Conservation (phyloP, 2,113 vertebrate species). For the Python bivittatus region DNA sequence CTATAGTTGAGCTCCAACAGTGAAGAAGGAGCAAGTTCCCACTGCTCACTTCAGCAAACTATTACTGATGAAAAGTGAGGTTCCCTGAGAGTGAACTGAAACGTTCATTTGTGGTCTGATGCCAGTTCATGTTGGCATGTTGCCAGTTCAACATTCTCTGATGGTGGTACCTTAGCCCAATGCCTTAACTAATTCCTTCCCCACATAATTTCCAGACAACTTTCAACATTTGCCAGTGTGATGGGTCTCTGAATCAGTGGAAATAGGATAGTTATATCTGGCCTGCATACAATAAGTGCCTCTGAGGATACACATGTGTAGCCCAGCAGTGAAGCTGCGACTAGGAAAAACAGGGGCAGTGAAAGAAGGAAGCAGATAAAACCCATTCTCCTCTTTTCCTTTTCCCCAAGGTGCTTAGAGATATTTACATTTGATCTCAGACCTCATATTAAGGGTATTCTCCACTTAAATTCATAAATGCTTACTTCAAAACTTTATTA, state of each 20-base stretch:
- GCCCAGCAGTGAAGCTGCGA: background rate
- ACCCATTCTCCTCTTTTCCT: background rate
- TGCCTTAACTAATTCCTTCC: background rate
- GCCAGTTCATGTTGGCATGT: too few relatives aligned
- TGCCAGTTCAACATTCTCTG: background rate
- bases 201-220: background rate
- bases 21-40: background rate
- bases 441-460: background rate
- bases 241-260: background rate
- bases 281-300: background rate
- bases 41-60: background rate
- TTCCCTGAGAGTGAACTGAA: background rate
- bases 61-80: background rate
- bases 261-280: background rate
- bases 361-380: background rate
- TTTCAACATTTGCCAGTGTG: background rate
- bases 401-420: background rate
- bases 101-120: background rate
- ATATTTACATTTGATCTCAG: background rate
- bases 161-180: background rate
- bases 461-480: background rate
- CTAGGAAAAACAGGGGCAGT: background rate
- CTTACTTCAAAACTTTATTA: background rate
- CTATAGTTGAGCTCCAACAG: background rate
- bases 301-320: background rate